Percentiles rank a stretch among this genome's conserved stretches.
phyloP scores from a whole-genome alignment of 2,113 vertebrate genomes.

The Tautogolabrus adspersus region DNA sequence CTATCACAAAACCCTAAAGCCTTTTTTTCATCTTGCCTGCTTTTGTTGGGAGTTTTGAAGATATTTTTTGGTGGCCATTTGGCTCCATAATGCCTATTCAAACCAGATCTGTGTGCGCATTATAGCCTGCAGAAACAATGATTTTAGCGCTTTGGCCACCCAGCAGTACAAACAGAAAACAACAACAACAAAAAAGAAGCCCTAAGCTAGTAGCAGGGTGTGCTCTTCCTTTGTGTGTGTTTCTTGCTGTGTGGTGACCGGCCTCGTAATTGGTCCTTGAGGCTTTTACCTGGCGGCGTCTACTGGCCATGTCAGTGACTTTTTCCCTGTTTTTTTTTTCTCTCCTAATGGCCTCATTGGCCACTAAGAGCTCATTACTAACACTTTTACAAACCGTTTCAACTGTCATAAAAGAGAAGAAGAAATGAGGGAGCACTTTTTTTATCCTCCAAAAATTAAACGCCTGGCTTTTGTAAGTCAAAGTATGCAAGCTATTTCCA shows the following conservation, averaged over 20 bases:
- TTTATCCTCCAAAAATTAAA: constrained; percentile 61
- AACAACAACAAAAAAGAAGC: neutral
- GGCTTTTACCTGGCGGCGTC: constrained; percentile 66
- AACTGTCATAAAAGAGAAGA: constrained; percentile 24
- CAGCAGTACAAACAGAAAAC: constrained; percentile 39
- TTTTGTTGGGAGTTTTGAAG: constrained; percentile 47
- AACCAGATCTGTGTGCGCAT: constrained; percentile 59
- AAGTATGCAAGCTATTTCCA: constrained; percentile 56
- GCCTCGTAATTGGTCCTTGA: constrained; percentile 73
- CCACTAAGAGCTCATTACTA: constrained; percentile 68
- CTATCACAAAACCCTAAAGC: constrained; percentile 24
- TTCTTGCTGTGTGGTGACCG: constrained; percentile 39
- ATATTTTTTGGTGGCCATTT: constrained; percentile 67
- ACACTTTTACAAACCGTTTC: constrained; percentile 41
- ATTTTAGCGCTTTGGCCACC: constrained; percentile 48
- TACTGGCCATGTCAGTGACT: constrained; percentile 43
- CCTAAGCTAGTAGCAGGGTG: constrained; percentile 34
- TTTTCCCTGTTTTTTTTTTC: constrained; percentile 6
- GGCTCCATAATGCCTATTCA: constrained; percentile 57
- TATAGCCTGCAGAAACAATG: constrained; percentile 40
- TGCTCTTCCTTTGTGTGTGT: constrained; percentile 20
- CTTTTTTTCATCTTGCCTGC: constrained; percentile 32
- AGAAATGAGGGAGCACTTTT: neutral
- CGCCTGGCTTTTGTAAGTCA: constrained; percentile 52
- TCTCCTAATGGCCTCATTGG: constrained; percentile 30